Conservation (phyloP, 2,888 invertebrate species). For the Campoplex capitator region DNA sequence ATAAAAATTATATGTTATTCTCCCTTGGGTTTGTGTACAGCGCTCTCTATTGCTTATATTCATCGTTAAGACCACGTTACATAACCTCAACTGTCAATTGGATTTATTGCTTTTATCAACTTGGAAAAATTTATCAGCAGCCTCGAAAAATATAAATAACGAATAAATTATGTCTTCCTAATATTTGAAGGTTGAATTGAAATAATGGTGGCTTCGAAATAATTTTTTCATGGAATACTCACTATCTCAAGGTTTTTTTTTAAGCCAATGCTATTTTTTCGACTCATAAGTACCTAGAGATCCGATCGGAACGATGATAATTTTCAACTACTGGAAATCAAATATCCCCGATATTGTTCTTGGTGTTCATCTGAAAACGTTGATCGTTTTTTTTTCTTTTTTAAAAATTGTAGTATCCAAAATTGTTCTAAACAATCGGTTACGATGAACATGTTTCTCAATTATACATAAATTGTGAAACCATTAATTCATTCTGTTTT, state of each 20-base stretch:
- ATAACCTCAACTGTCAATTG: neutral
- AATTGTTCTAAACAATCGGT: neutral
- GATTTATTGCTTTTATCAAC: neutral
- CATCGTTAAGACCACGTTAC: neutral
- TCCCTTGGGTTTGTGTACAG: constrained; percentile 6
- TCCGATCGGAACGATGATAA: neutral
- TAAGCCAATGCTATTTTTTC: neutral
- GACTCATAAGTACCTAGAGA: neutral
- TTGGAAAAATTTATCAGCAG: neutral
- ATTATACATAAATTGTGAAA: neutral
- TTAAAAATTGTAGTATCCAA: neutral
- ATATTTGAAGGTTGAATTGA: neutral
- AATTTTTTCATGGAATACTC: neutral
- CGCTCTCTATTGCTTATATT: neutral
- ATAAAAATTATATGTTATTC: constrained; percentile 51
- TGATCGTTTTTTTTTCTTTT: neutral
- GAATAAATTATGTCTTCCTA: neutral
- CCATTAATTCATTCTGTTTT: neutral
- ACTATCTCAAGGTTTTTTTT: neutral
- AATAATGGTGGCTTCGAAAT: neutral
- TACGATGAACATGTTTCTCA: neutral
- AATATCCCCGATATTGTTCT: neutral
- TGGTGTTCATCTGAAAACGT: neutral
- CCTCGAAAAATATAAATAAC: neutral
- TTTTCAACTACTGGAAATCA: neutral